These are phyloP conservation scores for Lucinisca nassula DNA, from an alignment of 2,888 invertebrate species.

Conservation along the genomic window DNA sequence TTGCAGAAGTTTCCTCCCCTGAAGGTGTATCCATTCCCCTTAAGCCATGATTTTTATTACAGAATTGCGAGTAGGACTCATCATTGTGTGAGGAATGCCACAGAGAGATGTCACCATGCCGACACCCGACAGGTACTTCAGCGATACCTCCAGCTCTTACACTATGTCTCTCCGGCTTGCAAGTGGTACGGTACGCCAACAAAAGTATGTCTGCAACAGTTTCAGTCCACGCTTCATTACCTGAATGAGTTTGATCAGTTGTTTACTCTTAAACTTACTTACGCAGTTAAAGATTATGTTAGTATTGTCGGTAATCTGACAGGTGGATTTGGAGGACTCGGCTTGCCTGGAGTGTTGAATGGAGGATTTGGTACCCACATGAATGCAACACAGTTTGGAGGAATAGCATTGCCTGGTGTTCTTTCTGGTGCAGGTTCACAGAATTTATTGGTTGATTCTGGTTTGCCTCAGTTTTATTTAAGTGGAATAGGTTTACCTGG, in stretches of 20 bases:
- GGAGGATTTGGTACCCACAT: not conserved
- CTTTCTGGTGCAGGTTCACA: too few relatives aligned
- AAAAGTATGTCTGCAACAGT: slow-evolving; percentile 22
- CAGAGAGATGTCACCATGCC: slow-evolving; percentile 42
- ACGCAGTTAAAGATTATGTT: not conserved
- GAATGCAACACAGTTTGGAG: not conserved
- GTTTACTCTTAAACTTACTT: slow-evolving; percentile 3
- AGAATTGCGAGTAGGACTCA: slow-evolving; percentile 42
- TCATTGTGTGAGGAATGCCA: slow-evolving; percentile 52
- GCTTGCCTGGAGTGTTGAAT: not conserved
- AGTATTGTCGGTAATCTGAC: not conserved
- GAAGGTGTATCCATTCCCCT: too few relatives aligned
- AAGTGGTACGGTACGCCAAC: not conserved
- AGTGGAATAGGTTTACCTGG: not conserved
- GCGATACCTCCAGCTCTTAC: slow-evolving; percentile 27
- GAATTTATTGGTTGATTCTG: not conserved
- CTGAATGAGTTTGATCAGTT: slow-evolving; percentile 37
- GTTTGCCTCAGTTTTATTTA: not conserved
- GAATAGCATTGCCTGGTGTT: not conserved
- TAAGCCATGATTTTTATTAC: too few relatives aligned
- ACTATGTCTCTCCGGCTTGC: slow-evolving; percentile 24
- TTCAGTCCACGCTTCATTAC: slow-evolving; percentile 26
- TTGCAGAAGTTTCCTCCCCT: too few relatives aligned
- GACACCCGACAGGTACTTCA: slow-evolving; percentile 24
- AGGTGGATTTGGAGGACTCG: not conserved